These are phyloP conservation scores for Panulirus ornatus DNA, from an alignment of 1,140 invertebrate genomes.

Conservation along the genomic window DNA sequence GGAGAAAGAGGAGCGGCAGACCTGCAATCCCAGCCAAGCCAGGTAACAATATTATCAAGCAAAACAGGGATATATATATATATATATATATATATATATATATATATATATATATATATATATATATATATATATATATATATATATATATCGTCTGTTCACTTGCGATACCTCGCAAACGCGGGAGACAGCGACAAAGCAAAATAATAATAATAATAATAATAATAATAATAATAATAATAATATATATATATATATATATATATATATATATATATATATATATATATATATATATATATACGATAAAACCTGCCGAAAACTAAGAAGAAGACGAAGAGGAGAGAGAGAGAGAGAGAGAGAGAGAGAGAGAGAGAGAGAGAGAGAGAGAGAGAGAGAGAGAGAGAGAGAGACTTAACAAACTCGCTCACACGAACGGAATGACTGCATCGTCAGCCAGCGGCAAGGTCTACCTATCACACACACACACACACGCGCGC, in stretches of 20 bases:
- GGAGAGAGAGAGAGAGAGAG: conserved; percentile 1
- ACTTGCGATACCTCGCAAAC: too few species aligned
- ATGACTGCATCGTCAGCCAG: background rate
- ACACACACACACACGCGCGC: conserved; percentile 14
- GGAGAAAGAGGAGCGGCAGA: too few species aligned
- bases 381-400: conserved; percentile 52
- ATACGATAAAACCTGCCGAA: background rate
- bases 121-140: too few species aligned
- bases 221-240: background rate
- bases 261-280: background rate
- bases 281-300: background rate
- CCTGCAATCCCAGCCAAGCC: too few species aligned
- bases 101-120: too few species aligned
- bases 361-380: conserved; percentile 11
- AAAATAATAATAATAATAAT: background rate
- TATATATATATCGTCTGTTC: too few species aligned
- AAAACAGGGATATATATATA: too few species aligned
- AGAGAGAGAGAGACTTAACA: background rate
- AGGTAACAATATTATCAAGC: too few species aligned
- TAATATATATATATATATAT: background rate
- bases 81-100: too few species aligned
- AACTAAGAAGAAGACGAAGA: background rate
- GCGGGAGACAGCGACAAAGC: background rate
- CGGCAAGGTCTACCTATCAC: background rate
- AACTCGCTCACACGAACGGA: background rate